Base-by-base conservation (phyloP, 2,888 invertebrate species). In the Limenitis camilla region DNA sequence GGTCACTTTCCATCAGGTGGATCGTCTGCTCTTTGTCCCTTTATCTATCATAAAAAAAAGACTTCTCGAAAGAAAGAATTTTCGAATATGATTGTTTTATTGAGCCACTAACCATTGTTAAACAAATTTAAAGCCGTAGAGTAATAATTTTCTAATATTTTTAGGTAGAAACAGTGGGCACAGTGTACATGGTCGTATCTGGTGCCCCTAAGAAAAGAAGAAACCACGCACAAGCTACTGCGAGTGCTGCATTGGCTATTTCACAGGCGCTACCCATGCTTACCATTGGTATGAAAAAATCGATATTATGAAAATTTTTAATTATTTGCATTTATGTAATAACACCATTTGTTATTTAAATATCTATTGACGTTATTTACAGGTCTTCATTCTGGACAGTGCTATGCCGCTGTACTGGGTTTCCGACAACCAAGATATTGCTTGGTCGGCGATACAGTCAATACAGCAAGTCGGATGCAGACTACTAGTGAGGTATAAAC, bases 111-210 rank as follows among this genome's bases (percentile, higher is more conserved):
- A n/a, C n/a, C n/a, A n/a, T n/a, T n/a, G n/a, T n/a, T n/a, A n/a
- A n/a, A n/a, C n/a, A n/a, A n/a, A n/a, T n/a, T n/a, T n/a, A n/a
- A n/a, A n/a, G n/a, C n/a, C n/a, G n/a, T n/a, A n/a, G n/a, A n/a
- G n/a, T n/a, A n/a, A 10, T 10, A 6, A 38, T 9, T 40, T 38
- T 9, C 6, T 50, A 19, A 47, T 27, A 31, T n/a, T 47, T 53
- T 38, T 69, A 95, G 95, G 96, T 97, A 53, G 97, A 97, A 85
- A 97, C 97, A 0, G 95, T 97, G 1, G 97, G 96, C n/a, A 93
- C 89, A 19, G 88, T 91, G 44, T 97, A 97, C 76, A 96, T 97
- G 96, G 92, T 95, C 33, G 96, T 96, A 5, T 94, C 96, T 41
- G 97, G 97, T 0, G 87, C 80, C 1, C 96, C 96, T 0, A 95